Percentiles rank a stretch among this genome's conserved stretches.
Conservation (phyloP, 2,113 vertebrate species). For the Scolopax mira region DNA sequence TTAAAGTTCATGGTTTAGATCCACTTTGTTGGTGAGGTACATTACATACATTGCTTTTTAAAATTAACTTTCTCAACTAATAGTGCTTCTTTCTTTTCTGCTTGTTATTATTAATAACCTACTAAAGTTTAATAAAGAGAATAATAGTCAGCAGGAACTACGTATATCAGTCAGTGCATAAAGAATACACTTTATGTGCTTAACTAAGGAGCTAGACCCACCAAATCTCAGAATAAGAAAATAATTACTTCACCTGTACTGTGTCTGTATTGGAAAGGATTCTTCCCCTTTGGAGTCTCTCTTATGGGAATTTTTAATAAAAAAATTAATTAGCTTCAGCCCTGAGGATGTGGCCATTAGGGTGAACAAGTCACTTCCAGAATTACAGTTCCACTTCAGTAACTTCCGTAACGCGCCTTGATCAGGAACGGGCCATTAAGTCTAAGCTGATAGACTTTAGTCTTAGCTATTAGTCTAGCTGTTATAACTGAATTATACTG, state of each 20-base stretch:
- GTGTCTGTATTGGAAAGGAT: neutral
- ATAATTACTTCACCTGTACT: neutral
- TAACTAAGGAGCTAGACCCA: neutral
- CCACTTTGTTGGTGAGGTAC: neutral
- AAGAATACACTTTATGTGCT: neutral
- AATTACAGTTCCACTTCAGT: neutral
- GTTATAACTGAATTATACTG: neutral
- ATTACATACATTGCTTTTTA: neutral
- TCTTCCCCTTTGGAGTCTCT: neutral
- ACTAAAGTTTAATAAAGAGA: neutral
- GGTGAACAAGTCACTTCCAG: neutral
- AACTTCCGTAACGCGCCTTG: neutral
- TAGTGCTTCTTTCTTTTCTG: neutral
- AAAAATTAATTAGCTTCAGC: neutral
- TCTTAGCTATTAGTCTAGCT: too few species aligned
- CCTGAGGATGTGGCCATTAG: neutral
- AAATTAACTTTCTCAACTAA: neutral
- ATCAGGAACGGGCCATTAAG: neutral
- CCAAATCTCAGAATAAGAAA: neutral
- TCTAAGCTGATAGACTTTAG: neutral
- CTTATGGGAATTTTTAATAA: neutral
- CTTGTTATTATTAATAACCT: neutral
- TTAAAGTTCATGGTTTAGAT: neutral
- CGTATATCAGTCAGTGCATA: neutral
- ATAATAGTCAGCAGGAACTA: neutral